These are phyloP conservation scores for Chaenodraco wilsoni DNA, from an alignment of 2,797 vertebrate genomes.

Conservation along the genomic window DNA sequence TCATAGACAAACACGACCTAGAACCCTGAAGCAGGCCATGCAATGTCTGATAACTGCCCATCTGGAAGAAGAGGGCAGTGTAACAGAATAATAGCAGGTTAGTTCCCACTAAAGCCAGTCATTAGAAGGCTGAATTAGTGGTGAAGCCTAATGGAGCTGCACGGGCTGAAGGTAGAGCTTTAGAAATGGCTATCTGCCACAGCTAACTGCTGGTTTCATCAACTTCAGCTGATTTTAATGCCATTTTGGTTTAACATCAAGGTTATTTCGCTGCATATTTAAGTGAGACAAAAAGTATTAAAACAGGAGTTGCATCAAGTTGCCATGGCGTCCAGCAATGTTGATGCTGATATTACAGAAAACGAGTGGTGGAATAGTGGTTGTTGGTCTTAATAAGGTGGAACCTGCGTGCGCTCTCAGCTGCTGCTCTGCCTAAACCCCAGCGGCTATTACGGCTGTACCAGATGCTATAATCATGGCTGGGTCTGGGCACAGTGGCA, in stretches of 20 bases:
- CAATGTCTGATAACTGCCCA: slow-evolving; percentile 46
- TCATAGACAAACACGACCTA: slow-evolving; percentile 44
- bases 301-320: slow-evolving; percentile 1
- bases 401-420: slow-evolving; percentile 47
- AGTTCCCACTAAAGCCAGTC: slow-evolving; percentile 69
- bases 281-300: background rate
- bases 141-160: slow-evolving; percentile 65
- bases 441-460: slow-evolving; percentile 50
- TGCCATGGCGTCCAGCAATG: slow-evolving; percentile 10
- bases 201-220: slow-evolving; percentile 63
- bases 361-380: slow-evolving; percentile 38
- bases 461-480: slow-evolving; percentile 60
- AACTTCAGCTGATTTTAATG: slow-evolving; percentile 30
- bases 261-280: slow-evolving; percentile 7
- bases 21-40: slow-evolving; percentile 32
- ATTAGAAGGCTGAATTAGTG: slow-evolving; percentile 71
- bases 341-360: slow-evolving; percentile 11
- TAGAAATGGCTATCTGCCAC: slow-evolving; percentile 61
- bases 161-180: slow-evolving; percentile 56
- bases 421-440: slow-evolving; percentile 39
- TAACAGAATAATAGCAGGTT: slow-evolving; percentile 58
- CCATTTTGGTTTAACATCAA: slow-evolving; percentile 3
- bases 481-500: slow-evolving; percentile 30
- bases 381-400: slow-evolving; percentile 58
- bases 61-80: slow-evolving; percentile 63